phyloP scores from a whole-genome alignment of 2,888 invertebrate species.

The Synanthedon formicaeformis region DNA sequence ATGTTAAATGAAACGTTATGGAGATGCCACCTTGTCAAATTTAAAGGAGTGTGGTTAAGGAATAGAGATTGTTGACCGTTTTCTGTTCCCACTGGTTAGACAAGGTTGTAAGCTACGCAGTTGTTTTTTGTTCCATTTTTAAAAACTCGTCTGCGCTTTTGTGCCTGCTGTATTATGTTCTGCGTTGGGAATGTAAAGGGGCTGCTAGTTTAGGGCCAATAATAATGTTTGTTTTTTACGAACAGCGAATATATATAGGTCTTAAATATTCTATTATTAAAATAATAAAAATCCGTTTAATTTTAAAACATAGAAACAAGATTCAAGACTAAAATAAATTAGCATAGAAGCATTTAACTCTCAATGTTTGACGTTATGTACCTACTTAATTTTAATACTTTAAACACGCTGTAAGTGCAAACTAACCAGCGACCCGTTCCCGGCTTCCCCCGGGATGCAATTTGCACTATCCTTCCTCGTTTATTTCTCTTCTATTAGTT shows the following conservation, averaged over 20 bases:
- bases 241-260: background rate
- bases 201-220: background rate
- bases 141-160: slow-evolving; percentile 37
- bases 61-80: slow-evolving; percentile 24
- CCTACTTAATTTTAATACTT: too few species aligned
- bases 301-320: too few species aligned
- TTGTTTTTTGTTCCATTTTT: slow-evolving; percentile 55
- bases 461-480: too few species aligned
- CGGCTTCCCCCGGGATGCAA: too few species aligned
- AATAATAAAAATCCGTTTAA: too few species aligned
- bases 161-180: slow-evolving; percentile 25
- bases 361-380: too few species aligned
- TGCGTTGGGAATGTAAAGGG: slow-evolving; percentile 29
- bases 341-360: too few species aligned
- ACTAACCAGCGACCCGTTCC: too few species aligned
- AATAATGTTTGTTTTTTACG: background rate
- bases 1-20: slow-evolving; percentile 21
- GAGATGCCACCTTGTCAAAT: slow-evolving; percentile 42
- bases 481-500: too few species aligned
- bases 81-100: slow-evolving; percentile 30
- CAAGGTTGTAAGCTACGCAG: slow-evolving; percentile 48
- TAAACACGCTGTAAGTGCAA: too few species aligned
- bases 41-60: slow-evolving; percentile 1
- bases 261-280: too few species aligned
- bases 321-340: too few species aligned